Percentiles rank a stretch among this genome's conserved stretches.
phyloP scores from a whole-genome alignment of 2,888 invertebrate species.

The Melinaea menophilus region DNA sequence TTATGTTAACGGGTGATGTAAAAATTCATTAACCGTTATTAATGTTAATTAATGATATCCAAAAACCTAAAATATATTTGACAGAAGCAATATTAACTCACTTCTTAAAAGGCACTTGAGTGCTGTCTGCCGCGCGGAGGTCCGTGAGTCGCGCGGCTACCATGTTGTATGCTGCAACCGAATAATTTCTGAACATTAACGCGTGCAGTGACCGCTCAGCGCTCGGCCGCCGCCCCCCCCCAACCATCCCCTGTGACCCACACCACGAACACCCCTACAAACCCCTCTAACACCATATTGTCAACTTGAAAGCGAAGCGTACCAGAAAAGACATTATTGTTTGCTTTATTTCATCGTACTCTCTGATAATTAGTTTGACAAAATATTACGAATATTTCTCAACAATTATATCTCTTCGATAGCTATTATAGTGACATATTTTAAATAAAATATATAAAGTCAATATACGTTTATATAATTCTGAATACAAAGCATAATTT shows the following conservation, averaged over 20 bases:
- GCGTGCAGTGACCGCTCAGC: conserved; percentile 49
- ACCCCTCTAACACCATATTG: conserved; percentile 73
- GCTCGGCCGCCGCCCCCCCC: conserved; percentile 40
- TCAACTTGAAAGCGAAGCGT: conserved; percentile 58
- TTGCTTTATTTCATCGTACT: not conserved
- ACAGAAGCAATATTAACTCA: conserved; percentile 76
- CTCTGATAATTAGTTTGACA: not conserved
- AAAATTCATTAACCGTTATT: too few relatives aligned
- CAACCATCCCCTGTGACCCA: conserved; percentile 36
- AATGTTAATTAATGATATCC: not conserved
- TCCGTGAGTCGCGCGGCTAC: conserved; percentile 97
- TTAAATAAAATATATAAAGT: too few relatives aligned
- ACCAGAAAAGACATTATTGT: conserved; percentile 24
- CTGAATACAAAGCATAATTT: too few relatives aligned
- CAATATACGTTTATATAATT: too few relatives aligned
- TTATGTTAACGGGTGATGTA: too few relatives aligned
- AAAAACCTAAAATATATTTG: conserved; percentile 13
- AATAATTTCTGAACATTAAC: conserved; percentile 81
- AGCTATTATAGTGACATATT: too few relatives aligned
- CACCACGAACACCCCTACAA: conserved; percentile 36
- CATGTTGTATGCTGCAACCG: conserved; percentile 98
- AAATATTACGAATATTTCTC: not conserved
- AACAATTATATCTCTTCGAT: too few relatives aligned
- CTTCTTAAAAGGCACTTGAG: conserved; percentile 99
- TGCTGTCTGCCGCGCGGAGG: conserved; percentile 94